Evolutionary conservation across 2,888 invertebrate genomes (phyloP), one percentile per base, ranked within the genome.

Genomic region (Caenorhabditis angaria): DNA sequence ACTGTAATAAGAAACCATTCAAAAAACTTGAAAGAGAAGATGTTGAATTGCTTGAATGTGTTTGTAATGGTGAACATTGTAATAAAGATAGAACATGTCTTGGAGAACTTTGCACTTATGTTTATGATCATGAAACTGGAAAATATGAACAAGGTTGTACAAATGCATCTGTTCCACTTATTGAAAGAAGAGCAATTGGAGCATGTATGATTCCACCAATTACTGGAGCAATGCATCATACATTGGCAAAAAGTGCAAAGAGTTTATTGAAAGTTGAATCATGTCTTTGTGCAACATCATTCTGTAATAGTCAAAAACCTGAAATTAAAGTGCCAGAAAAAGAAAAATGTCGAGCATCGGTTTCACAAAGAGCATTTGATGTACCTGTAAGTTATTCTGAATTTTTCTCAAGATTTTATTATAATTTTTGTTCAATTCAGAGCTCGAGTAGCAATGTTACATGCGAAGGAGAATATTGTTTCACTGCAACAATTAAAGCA

Each of bases 221-320:
- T 47, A 85, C 85, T 14, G 86, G 86, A 50, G 85, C 86, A 22
- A 85, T 86, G 85, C 86, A 86, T 62, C 85, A 86, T 63, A 76
- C 76, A 22, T 77, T 86, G 14, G 84, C 83, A 0, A 83, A 83
- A 61, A 68, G 71, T 18, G 81, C 84, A 0, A 78, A 80, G 20
- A 82, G 83, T 24, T 67, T 86, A 14, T 65, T 85, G 25, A 58
- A 50, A 14, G 87, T 84, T 12, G 86, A 86, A 60, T 80, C 80
- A 1, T 86, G 86, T 67, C 70, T 84, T 28, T 86, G 86, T 58
- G 85, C 80, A 20, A 75, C 73, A 12, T 78, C 82, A 50, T 83
- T 77, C 68, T 86, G 86, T 69, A 85, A 83, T 70, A 57, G 57
- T 27, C 77, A 85, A 27, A 86, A 84, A 61, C 85, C 85, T 5